phyloP scores from a whole-genome alignment of 2,113 vertebrate species.

The Furnarius figulus region DNA sequence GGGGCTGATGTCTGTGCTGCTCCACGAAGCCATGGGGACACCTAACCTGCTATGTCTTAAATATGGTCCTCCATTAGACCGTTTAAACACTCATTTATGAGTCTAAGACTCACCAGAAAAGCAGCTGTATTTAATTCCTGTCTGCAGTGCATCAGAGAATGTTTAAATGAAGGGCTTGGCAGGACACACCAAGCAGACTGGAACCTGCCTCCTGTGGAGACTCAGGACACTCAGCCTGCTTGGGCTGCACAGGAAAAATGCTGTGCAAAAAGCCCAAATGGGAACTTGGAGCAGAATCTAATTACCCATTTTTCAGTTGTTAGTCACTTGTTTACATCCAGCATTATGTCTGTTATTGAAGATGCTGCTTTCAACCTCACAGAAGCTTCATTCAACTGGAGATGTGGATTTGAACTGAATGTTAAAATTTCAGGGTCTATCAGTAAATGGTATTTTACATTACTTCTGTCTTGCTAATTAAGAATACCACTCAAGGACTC shows the following conservation, averaged over 20 bases:
- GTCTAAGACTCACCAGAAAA: not conserved
- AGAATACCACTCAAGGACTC: not conserved
- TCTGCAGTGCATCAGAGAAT: not conserved
- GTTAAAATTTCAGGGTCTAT: not conserved
- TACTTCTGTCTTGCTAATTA: not conserved
- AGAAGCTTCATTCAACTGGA: not conserved
- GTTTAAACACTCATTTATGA: not conserved
- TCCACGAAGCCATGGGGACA: not conserved
- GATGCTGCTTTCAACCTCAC: not conserved
- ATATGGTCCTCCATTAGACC: not conserved
- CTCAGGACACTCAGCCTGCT: not conserved
- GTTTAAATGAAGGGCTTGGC: not conserved
- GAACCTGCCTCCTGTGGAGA: not conserved
- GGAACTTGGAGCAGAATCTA: not conserved
- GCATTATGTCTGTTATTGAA: not conserved
- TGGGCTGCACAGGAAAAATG: not conserved
- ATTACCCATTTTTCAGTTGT: not conserved
- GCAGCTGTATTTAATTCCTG: conserved; percentile 17
- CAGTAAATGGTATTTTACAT: not conserved
- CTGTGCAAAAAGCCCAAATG: not conserved
- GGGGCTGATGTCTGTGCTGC: not conserved
- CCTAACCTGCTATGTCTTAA: not conserved
- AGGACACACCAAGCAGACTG: not conserved
- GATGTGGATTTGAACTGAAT: not conserved
- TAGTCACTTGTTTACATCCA: conserved; percentile 4